These are phyloP conservation scores for Pseudotriccus pelzelni DNA, from an alignment of 2,797 vertebrate species.

Conservation along the genomic window DNA sequence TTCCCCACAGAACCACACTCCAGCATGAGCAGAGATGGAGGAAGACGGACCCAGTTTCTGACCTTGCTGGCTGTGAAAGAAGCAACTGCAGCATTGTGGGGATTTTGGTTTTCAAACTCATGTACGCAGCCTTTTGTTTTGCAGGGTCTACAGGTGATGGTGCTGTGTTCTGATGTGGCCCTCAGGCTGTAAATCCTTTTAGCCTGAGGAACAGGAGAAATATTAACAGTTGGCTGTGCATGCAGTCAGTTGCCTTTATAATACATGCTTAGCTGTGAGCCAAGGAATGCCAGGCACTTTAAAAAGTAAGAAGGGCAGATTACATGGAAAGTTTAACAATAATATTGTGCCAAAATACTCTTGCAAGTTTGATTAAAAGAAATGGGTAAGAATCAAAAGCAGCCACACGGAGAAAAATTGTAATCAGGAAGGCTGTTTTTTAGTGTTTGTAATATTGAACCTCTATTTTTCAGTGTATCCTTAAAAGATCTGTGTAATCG, in stretches of 20 bases:
- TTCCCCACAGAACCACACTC: not conserved
- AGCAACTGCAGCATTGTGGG: not conserved
- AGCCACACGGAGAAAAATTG: not conserved
- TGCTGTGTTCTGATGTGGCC: not conserved
- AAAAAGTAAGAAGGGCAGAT: not conserved
- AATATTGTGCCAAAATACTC: not conserved
- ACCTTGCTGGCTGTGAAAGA: not conserved
- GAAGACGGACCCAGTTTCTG: not conserved
- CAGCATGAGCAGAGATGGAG: not conserved
- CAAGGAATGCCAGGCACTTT: conserved; percentile 27
- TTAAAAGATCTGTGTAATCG: not conserved
- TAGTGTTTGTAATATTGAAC: not conserved
- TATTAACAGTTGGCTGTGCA: not conserved
- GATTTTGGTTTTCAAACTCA: not conserved
- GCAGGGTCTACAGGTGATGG: not conserved
- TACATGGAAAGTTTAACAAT: not conserved
- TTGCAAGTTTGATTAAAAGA: not conserved
- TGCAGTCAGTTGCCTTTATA: not conserved
- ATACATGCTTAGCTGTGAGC: not conserved
- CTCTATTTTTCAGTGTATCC: not conserved
- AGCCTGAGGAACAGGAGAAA: not conserved
- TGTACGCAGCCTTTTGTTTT: not conserved
- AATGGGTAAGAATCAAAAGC: not conserved
- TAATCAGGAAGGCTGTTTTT: not conserved
- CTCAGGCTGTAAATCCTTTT: not conserved